Conservation (phyloP, 2,113 vertebrate genomes). For the Neogobius melanostomus region DNA sequence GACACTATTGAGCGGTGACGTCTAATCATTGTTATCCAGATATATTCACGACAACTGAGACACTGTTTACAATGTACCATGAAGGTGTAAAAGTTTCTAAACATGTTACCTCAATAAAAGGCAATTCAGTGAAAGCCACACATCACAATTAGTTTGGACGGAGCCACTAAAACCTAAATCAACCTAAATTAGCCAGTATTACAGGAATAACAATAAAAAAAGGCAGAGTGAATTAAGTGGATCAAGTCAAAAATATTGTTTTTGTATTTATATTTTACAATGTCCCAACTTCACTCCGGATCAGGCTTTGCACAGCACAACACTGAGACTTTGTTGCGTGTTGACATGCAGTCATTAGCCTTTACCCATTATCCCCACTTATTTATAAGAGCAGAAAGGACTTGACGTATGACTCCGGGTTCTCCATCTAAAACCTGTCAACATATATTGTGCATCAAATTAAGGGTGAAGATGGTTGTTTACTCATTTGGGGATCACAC, state of each 20-base stretch:
- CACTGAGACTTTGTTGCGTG: constrained; percentile 2
- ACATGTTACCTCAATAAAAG: too few relatives aligned
- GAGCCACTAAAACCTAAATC: too few relatives aligned
- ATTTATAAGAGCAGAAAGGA: constrained; percentile 46
- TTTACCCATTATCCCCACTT: constrained; percentile 32
- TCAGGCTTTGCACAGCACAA: not conserved
- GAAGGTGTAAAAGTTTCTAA: not conserved
- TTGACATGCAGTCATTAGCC: constrained; percentile 24
- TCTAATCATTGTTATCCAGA: constrained; percentile 13
- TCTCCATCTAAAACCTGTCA: constrained; percentile 67
- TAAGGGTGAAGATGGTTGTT: constrained; percentile 67
- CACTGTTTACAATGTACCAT: not conserved
- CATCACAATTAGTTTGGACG: not conserved
- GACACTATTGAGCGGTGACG: not conserved
- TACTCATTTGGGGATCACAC: constrained; percentile 63
- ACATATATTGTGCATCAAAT: constrained; percentile 78
- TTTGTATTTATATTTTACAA: not conserved
- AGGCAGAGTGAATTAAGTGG: too few relatives aligned
- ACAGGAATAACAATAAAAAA: too few relatives aligned
- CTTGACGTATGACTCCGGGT: constrained; percentile 53
- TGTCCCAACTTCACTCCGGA: not conserved
- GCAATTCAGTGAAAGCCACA: not conserved
- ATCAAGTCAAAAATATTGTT: not conserved
- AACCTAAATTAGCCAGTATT: too few relatives aligned
- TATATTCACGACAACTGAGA: not conserved